Conservation (phyloP, 2,888 invertebrate genomes). For the Thereva unica region DNA sequence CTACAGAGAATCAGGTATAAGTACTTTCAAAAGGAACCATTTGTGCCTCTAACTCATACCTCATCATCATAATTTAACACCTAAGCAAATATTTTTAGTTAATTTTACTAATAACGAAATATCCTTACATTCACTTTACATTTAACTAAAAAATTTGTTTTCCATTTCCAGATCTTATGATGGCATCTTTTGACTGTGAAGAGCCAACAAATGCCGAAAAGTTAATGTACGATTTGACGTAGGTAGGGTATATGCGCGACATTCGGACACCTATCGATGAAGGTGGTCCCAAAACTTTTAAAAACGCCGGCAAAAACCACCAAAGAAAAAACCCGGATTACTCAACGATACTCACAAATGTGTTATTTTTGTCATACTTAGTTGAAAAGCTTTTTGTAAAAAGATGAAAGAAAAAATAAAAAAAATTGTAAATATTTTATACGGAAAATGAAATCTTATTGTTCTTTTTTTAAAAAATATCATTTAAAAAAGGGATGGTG, state of each 20-base stretch:
- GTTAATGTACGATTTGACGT: constrained; percentile 53
- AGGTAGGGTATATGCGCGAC: constrained; percentile 3
- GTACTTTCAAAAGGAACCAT: too few relatives aligned
- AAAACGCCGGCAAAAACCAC: constrained; percentile 4
- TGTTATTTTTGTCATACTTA: constrained; percentile 10
- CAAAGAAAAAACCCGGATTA: constrained; percentile 9
- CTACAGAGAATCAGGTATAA: too few relatives aligned
- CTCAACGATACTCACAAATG: constrained; percentile 19
- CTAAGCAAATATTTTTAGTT: too few relatives aligned
- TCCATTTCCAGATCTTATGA: constrained; percentile 53
- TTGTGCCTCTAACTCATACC: too few relatives aligned
- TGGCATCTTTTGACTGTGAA: constrained; percentile 56
- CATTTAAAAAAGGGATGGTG: too few relatives aligned
- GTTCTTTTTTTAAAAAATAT: too few relatives aligned
- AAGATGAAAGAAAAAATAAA: constrained; percentile 17
- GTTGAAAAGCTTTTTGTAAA: constrained; percentile 27
- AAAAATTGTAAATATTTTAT: constrained; percentile 32
- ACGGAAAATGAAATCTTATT: neutral
- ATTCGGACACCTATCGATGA: neutral
- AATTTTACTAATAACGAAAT: too few relatives aligned
- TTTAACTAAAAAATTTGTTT: neutral
- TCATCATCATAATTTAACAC: too few relatives aligned
- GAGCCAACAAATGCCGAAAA: constrained; percentile 56
- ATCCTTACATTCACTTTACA: too few relatives aligned
- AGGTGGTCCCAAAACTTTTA: neutral